Evolutionary conservation across 2,888 invertebrate genomes (phyloP).

Genomic region (Spialia ferax): DNA sequence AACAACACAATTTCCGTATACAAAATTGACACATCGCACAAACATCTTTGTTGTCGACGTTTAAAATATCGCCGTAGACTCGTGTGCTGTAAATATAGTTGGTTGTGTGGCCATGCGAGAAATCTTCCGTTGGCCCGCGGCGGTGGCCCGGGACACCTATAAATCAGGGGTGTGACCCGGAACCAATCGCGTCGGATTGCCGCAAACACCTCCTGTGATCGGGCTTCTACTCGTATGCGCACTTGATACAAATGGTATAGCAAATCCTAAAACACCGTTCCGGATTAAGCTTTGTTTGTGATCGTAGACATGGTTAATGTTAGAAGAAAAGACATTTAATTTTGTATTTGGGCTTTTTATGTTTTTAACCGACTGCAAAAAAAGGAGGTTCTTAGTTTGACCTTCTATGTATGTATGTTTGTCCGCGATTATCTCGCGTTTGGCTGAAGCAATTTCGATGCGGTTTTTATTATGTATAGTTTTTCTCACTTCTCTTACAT

Average conservation of each 20-base stretch:
- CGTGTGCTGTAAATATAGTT: not conserved
- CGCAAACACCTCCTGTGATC: conserved; percentile 3
- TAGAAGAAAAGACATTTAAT: too few relatives aligned
- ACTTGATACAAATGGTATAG: not conserved
- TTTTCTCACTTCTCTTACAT: too few relatives aligned
- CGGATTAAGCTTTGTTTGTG: too few relatives aligned
- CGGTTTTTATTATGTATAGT: too few relatives aligned
- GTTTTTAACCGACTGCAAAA: too few relatives aligned
- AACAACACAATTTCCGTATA: not conserved
- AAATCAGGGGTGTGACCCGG: conserved; percentile 8
- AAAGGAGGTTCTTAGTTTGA: too few relatives aligned
- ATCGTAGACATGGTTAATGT: too few relatives aligned
- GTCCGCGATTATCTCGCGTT: too few relatives aligned
- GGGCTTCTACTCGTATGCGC: not conserved
- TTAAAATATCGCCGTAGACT: not conserved
- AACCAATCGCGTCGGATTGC: conserved; percentile 2
- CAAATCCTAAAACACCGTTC: not conserved
- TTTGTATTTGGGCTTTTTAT: too few relatives aligned
- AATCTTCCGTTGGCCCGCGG: not conserved
- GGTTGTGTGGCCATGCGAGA: conserved; percentile 1
- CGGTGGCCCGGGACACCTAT: not conserved
- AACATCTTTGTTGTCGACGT: not conserved
- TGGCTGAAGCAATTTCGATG: too few relatives aligned
- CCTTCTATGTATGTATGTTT: too few relatives aligned
- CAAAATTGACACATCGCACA: not conserved